Conservation (phyloP, 2,888 invertebrate species). For the Pyrocoelia pectoralis region DNA sequence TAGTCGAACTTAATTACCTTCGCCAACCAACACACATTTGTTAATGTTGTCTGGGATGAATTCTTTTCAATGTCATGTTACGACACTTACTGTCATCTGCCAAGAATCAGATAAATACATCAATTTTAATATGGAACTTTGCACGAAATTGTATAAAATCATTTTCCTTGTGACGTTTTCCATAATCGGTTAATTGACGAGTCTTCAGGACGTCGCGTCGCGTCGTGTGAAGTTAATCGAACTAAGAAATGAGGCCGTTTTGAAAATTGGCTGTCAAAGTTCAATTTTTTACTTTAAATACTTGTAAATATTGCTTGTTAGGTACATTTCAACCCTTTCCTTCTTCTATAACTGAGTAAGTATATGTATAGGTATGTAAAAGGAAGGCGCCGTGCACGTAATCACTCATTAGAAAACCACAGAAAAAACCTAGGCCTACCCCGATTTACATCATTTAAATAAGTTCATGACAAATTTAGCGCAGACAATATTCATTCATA, state of each 20-base stretch:
- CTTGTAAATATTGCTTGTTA: no score
- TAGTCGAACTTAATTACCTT: slow-evolving; percentile 29
- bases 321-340: no score
- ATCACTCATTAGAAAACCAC: slow-evolving; percentile 33
- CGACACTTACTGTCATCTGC: slow-evolving; percentile 24
- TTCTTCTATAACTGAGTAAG: neutral
- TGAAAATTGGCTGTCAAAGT: slow-evolving; percentile 43
- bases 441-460: slow-evolving; percentile 45
- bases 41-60: slow-evolving; percentile 5
- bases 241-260: slow-evolving; percentile 38
- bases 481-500: slow-evolving; percentile 49
- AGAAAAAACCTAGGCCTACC: slow-evolving; percentile 35
- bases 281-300: neutral
- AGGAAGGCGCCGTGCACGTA: slow-evolving; percentile 36
- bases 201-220: slow-evolving; percentile 46
- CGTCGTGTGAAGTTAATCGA: slow-evolving; percentile 43
- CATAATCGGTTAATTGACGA: slow-evolving; percentile 48
- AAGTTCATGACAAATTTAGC: slow-evolving; percentile 52
- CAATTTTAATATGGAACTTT: slow-evolving; percentile 20
- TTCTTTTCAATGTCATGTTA: neutral
- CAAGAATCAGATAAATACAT: slow-evolving; percentile 30
- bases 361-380: no score
- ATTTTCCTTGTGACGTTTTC: slow-evolving; percentile 20
- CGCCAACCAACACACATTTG: no score
- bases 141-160: slow-evolving; percentile 24